Evolutionary conservation across 2,113 vertebrate genomes (phyloP).

Genomic region (Lophura nycthemera): DNA sequence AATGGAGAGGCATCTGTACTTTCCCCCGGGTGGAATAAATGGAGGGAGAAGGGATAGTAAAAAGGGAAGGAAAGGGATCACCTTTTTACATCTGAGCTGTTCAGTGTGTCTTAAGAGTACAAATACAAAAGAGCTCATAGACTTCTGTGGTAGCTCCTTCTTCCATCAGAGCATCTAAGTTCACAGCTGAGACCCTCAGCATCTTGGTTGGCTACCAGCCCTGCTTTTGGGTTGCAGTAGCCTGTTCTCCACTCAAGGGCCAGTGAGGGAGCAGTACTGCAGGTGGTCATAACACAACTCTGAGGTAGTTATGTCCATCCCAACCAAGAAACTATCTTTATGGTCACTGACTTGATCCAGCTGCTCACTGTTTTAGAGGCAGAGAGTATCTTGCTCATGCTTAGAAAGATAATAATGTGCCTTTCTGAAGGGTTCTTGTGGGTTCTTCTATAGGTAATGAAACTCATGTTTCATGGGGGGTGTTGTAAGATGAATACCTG

Average conservation of each 20-base stretch:
- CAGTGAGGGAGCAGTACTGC: neutral
- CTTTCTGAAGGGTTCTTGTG: neutral
- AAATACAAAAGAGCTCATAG: neutral
- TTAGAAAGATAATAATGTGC: neutral
- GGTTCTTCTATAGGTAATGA: neutral
- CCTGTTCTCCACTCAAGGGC: neutral
- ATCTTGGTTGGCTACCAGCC: neutral
- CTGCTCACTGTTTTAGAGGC: neutral
- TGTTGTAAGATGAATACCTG: rapidly evolving
- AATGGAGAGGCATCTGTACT: slow-evolving; percentile 1
- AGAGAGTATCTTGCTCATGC: neutral
- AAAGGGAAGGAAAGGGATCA: neutral
- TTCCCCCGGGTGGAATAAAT: neutral
- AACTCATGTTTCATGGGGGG: neutral
- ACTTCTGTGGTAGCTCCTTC: neutral
- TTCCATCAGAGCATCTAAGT: rapidly evolving
- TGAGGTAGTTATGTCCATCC: neutral
- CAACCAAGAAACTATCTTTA: neutral
- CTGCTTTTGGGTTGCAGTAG: neutral
- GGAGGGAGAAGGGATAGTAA: neutral
- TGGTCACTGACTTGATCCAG: neutral
- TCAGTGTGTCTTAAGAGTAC: rapidly evolving
- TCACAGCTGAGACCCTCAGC: neutral
- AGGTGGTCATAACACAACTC: neutral
- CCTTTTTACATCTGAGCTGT: neutral